Percentiles rank a stretch among this genome's conserved stretches.
These are phyloP conservation scores for Plotosus lineatus DNA, from an alignment of 2,113 vertebrate genomes.

Conservation along the genomic window DNA sequence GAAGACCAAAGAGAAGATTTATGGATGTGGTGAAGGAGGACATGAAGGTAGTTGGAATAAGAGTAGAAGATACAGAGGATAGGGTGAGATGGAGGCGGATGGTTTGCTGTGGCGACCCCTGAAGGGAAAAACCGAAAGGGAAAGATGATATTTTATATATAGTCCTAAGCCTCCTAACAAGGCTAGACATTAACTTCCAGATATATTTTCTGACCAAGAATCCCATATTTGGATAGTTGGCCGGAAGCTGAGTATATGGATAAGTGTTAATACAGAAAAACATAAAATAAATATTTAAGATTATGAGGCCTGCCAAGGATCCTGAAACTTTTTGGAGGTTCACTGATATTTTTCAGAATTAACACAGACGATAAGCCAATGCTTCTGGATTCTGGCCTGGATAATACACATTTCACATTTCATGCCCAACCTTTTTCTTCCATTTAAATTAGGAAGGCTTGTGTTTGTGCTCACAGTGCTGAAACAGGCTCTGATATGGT, in stretches of 20 bases:
- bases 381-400: background rate
- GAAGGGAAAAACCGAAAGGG: no score
- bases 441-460: background rate
- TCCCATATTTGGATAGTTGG: background rate
- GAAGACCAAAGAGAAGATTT: no score
- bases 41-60: no score
- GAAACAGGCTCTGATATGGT: background rate
- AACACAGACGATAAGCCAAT: background rate
- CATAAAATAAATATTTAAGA: background rate
- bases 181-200: background rate
- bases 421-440: background rate
- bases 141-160: background rate
- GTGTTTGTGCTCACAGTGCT: background rate
- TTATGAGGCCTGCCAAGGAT: background rate
- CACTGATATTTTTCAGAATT: background rate
- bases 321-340: background rate
- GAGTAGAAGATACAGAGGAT: no score
- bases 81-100: no score
- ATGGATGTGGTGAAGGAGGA: no score
- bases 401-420: no score
- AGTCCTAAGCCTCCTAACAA: background rate
- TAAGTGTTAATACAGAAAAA: background rate
- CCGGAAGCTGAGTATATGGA: background rate
- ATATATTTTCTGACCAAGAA: background rate
- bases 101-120: no score